Evolutionary conservation across 2,113 vertebrate species (phyloP).

Genomic region (Chaenogobius annularis): DNA sequence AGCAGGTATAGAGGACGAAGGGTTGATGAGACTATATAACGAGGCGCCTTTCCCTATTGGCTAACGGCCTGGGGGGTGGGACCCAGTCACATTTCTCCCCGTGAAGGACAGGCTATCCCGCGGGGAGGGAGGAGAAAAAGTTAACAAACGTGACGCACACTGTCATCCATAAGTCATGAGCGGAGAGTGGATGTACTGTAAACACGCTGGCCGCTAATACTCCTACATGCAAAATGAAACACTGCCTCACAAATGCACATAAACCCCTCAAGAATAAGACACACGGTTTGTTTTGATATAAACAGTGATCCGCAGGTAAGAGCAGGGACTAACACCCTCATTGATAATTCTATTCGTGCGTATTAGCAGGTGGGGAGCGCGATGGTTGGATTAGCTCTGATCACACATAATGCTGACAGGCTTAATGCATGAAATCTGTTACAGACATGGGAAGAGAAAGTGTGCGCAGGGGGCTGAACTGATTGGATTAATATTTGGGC

Average conservation of each 20-base stretch:
- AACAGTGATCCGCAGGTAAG: conserved; percentile 31
- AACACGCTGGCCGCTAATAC: conserved; percentile 19
- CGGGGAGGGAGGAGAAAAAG: neutral
- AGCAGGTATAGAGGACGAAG: conserved; percentile 26
- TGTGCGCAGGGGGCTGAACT: conserved; percentile 16
- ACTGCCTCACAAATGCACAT: neutral
- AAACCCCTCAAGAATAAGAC: conserved; percentile 6
- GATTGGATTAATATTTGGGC: conserved; percentile 30
- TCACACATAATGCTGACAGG: conserved; percentile 62
- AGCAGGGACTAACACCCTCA: conserved; percentile 49
- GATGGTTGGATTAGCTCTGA: conserved; percentile 64
- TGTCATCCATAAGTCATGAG: conserved; percentile 40
- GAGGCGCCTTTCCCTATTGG: conserved; percentile 36
- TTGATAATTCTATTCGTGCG: conserved; percentile 54
- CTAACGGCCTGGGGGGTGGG: conserved; percentile 17
- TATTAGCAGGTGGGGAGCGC: conserved; percentile 59
- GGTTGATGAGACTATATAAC: conserved; percentile 28
- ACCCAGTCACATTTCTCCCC: conserved; percentile 29
- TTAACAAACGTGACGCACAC: conserved; percentile 1
- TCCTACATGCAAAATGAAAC: neutral
- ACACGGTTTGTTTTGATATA: conserved; percentile 2
- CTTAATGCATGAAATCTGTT: conserved; percentile 54
- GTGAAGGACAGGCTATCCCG: conserved; percentile 17
- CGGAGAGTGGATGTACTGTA: conserved; percentile 17
- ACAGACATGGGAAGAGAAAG: conserved; percentile 32